Evolutionary conservation across 2,888 invertebrate genomes (phyloP), one percentile per base, ranked within the genome.

Genomic region (Tetramorium bicarinatum): DNA sequence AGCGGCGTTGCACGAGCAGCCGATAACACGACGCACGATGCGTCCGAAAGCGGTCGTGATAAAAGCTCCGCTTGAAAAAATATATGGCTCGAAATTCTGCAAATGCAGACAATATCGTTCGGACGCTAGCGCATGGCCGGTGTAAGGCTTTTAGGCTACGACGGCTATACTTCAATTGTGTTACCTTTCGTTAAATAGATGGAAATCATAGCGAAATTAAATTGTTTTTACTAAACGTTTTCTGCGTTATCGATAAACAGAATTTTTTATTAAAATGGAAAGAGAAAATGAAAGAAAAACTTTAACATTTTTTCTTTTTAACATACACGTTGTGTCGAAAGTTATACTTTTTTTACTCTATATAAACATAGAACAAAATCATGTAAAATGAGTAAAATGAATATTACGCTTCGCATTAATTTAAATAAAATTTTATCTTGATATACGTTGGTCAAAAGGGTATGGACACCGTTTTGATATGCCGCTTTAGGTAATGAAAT

Each of bases 21-120:
- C 85, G 77, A 89, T 89, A 89, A 88, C 88, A 82, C 81, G 79
- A 56, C 44, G 56, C 25, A 11, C 61, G 77, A 72, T 82, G 74
- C 75, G 44, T 61, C n/a, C 25, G 62, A 59, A 74, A 66, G 13
- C n/a, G 80, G 9, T 44, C 29, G 34, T 21, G 82, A 81, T 83
- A 82, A 84, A 85, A 66, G 69, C 64, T 25, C 54, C 13, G 62
- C 71, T 87, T 83, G 79, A 72, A 80, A 80, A 80, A 80, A 80
- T 79, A 47, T 47, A 59, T 8, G 38, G 13, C 13, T 18, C n/a
- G 44, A 80, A 80, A 80, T 72, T 80, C 59, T 25, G 44, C 72
- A 25, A 59, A 38, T 59, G 59, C 59, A 47, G 41, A 34, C 47
- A 80, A 47, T 79, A 79, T 47, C 9, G 47, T 49, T 59, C 25